Evolutionary conservation across 2,797 vertebrate species (phyloP), one percentile per base, ranked within the genome.

Genomic region (Gouania willdenowi): DNA sequence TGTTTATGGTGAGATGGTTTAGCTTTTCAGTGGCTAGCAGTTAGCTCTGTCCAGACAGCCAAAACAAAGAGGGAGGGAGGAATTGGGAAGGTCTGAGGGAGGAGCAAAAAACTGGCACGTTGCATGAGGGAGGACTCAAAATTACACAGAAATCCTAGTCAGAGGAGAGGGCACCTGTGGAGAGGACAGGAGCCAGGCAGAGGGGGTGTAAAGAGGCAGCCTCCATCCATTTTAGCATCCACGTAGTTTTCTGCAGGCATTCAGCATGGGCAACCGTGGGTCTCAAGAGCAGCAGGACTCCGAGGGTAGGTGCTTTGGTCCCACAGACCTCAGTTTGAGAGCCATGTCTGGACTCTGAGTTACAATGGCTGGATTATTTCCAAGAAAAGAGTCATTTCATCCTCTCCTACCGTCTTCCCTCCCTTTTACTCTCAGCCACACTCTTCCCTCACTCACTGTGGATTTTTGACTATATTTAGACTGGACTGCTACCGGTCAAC

Each of bases 381-480:
- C 68, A 74, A 69, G 50, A 41, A 64, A 49, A 36, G 27, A 62
- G 33, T 61, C 45, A n/a, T 22, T 56, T 32, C n/a, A n/a, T n/a
- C 18, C 12, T 21, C 35, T 33, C 59, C 29, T 55, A 13, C 10
- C 22, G 27, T 41, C 45, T 61, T 62, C 73, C 52, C 51, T 68
- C 69, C 69, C 75, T 69, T 77, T 74, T 22, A 30, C 49, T 49
- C 62, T 30, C 7, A 4, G 20, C 4, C 20, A 22, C 20, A 4
- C 20, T 22, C 20, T 22, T 6, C 1, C 21, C 8, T 5, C 2
- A 3, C 6, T 21, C 2, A 21, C 10, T 10, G 1, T 10, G 10
- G 10, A 10, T 22, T 57, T 86, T 82, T 89, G 85, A 89, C 91
- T 95, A 93, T 93, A 92, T 94, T 93, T 94, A 95, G 91, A 82